Evolutionary conservation across 2,888 invertebrate species (phyloP).

Genomic region (Drosophila maculinotata): DNA sequence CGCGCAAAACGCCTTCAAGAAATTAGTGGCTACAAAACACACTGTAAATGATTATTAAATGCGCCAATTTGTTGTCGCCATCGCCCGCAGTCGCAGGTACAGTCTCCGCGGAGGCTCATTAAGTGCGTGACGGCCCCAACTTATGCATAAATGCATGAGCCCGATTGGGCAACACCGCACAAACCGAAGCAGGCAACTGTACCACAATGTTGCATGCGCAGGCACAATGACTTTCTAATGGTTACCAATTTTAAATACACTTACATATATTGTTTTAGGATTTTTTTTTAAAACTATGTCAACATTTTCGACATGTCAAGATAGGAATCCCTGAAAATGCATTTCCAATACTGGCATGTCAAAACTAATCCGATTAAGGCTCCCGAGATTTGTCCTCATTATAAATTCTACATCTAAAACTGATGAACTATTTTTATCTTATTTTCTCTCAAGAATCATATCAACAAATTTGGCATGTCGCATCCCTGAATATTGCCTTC

Average conservation of each 20-base stretch:
- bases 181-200: slow-evolving; percentile 49
- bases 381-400: too few relatives aligned
- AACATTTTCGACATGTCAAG: too few relatives aligned
- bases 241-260: not conserved
- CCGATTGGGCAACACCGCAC: slow-evolving; percentile 27
- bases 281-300: too few relatives aligned
- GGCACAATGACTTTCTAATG: slow-evolving; percentile 39
- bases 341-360: too few relatives aligned
- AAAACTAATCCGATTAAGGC: too few relatives aligned
- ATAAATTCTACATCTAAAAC: too few relatives aligned
- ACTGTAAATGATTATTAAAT: slow-evolving; percentile 76
- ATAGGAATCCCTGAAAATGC: too few relatives aligned
- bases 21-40: slow-evolving; percentile 69
- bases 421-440: too few relatives aligned
- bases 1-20: slow-evolving; percentile 73
- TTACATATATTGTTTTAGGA: too few relatives aligned
- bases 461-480: too few relatives aligned
- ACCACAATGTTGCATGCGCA: slow-evolving; percentile 36
- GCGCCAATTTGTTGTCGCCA: slow-evolving; percentile 74
- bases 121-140: slow-evolving; percentile 74
- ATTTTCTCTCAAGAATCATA: too few relatives aligned
- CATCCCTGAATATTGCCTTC: too few relatives aligned
- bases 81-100: slow-evolving; percentile 40
- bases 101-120: slow-evolving; percentile 64
- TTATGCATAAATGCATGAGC: slow-evolving; percentile 76